phyloP scores from a whole-genome alignment of 2,113 vertebrate species.

The Onychostoma macrolepis region DNA sequence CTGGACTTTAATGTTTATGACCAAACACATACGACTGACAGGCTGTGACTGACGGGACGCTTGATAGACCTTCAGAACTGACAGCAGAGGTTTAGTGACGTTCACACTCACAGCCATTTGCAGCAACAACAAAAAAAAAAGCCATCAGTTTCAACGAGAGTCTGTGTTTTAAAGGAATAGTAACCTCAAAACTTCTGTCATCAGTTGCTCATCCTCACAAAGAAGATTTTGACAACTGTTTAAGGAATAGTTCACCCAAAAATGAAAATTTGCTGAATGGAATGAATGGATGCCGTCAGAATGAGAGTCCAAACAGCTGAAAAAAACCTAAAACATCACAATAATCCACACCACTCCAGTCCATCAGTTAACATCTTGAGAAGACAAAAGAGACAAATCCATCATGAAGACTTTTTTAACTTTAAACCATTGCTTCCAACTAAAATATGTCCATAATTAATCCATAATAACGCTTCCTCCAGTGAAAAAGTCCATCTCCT shows the following conservation, averaged over 20 bases:
- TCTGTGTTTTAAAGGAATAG: not conserved
- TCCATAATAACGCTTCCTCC: too few species aligned
- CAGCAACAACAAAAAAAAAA: not conserved
- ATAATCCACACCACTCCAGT: too few species aligned
- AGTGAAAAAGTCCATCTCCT: too few species aligned
- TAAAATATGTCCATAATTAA: too few species aligned
- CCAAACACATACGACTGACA: not conserved
- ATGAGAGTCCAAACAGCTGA: too few species aligned
- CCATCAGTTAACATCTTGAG: too few species aligned
- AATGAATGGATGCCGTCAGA: too few species aligned
- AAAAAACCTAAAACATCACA: too few species aligned
- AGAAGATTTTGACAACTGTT: not conserved
- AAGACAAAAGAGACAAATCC: too few species aligned
- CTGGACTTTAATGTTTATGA: not conserved
- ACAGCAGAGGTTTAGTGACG: not conserved
- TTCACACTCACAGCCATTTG: not conserved
- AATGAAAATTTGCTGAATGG: too few species aligned
- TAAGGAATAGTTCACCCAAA: not conserved
- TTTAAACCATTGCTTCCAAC: too few species aligned
- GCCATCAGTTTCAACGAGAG: not conserved
- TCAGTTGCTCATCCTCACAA: not conserved
- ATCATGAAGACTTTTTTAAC: too few species aligned
- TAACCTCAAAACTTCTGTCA: not conserved
- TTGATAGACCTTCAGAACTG: slow-evolving; percentile 6
- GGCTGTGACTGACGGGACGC: not conserved